Evolutionary conservation across 2,888 invertebrate genomes (phyloP), one percentile per base, ranked within the genome.

Genomic region (Orchesella flavescens): DNA sequence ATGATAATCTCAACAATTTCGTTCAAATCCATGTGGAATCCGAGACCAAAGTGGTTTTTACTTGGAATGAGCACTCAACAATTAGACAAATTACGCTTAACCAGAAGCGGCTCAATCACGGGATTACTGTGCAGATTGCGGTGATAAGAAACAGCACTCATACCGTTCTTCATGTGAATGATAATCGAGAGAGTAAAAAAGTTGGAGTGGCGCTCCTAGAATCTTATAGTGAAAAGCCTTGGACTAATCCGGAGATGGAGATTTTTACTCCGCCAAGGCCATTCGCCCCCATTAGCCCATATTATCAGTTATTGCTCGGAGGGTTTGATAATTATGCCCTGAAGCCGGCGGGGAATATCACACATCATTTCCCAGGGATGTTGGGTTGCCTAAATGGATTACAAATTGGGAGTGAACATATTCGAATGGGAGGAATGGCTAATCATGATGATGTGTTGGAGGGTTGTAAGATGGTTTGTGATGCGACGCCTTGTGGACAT

Each of bases 1-100:
- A 97, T 89, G 97, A 98, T 90, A 95, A 97, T 90, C 91, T 96
- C 83, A 97, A 97, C 90, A 98, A 98, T 90, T 97, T 97, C 90
- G 94, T 97, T 72, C 97, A 97, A 90, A 91, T 97, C 43, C 96
- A 95, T 90, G 93, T 97, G 84, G 93, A 94, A 86, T 94, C 94
- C 84, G 94, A 94, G 15, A 94, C 94, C 10, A 93, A 94, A 91
- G 94, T 97, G 24, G 94, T 96, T 61, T 96, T 96, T 89, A 91
- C 96, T 2, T 97, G 96, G 90, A 97, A 97, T 90, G 93, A 94
- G 86, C 87, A 87, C 46, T 84, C 87, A 12, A 84, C 83, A 10
- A 88, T 89, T 46, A 79, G 86, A n/a, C 74, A 80, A 46, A 59
- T 88, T 13, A 46, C 74, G 1, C 80, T 86, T 0, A 55, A 21